Percentiles rank a stretch among this genome's conserved stretches.
Conservation (phyloP, 2,113 vertebrate species). For the Sebastes schlegelii region DNA sequence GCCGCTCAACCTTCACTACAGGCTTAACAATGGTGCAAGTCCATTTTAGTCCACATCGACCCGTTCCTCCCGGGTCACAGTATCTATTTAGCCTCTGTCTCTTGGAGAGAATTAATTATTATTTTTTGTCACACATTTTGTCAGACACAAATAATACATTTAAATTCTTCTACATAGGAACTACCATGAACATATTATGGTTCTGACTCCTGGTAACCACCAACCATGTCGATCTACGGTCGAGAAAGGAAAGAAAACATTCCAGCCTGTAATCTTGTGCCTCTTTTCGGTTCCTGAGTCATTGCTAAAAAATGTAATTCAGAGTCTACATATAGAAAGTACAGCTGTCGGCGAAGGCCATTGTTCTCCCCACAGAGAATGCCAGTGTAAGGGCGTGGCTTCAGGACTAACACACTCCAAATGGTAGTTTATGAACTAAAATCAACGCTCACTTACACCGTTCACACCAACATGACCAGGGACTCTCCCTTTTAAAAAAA, state of each 20-base stretch:
- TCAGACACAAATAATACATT: background rate
- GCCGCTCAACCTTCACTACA: constrained; percentile 51
- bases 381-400: background rate
- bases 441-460: background rate
- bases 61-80: constrained; percentile 26
- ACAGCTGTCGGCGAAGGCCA: constrained; percentile 8
- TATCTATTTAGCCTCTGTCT: constrained; percentile 10
- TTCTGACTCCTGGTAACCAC: background rate
- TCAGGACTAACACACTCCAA: background rate
- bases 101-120: background rate
- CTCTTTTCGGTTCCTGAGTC: constrained; percentile 3
- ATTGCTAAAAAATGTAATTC: background rate
- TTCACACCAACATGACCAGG: background rate
- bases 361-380: background rate
- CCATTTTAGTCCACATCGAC: constrained; percentile 60
- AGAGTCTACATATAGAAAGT: constrained; percentile 11
- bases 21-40: constrained; percentile 68
- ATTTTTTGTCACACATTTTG: background rate
- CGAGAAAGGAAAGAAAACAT: background rate
- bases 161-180: background rate
- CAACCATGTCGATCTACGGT: background rate
- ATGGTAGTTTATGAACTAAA: background rate
- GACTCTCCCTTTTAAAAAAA: background rate
- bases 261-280: no score
- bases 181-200: background rate